Conservation (phyloP, 2,113 vertebrate species). For the Myiagra hebetior region DNA sequence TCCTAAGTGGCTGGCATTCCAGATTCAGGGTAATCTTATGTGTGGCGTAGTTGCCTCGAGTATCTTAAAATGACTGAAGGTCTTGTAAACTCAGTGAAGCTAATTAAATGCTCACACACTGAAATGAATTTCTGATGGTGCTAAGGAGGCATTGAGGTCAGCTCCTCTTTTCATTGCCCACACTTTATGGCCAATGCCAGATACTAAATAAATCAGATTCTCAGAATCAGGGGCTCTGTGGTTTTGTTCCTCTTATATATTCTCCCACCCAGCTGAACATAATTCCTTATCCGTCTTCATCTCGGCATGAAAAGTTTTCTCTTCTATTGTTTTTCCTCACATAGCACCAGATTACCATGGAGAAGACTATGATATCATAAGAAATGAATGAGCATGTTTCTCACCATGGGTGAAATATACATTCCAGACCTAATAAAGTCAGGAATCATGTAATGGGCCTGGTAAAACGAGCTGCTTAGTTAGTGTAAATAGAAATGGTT, state of each 20-base stretch:
- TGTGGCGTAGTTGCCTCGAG: conserved; percentile 32
- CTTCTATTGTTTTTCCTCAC: conserved; percentile 55
- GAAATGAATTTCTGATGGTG: conserved; percentile 68
- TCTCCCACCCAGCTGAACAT: conserved; percentile 48
- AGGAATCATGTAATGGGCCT: conserved; percentile 28
- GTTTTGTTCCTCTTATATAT: conserved; percentile 53
- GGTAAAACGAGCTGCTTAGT: conserved; percentile 6
- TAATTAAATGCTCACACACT: conserved; percentile 71
- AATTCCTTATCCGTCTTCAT: conserved; percentile 46
- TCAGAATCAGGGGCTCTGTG: conserved; percentile 51
- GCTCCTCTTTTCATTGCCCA: conserved; percentile 55
- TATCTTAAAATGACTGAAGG: conserved; percentile 67
- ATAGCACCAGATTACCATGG: conserved; percentile 56
- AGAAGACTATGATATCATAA: conserved; percentile 57
- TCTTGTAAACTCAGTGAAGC: conserved; percentile 60
- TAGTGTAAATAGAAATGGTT: conserved; percentile 2
- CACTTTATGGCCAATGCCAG: conserved; percentile 61
- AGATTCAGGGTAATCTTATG: conserved; percentile 43
- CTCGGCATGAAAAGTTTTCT: conserved; percentile 35
- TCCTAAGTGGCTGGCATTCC: conserved; percentile 52
- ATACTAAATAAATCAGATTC: conserved; percentile 64
- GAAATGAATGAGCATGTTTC: conserved; percentile 55
- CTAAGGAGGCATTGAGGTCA: conserved; percentile 55
- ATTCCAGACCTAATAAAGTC: conserved; percentile 58
- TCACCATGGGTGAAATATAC: conserved; percentile 47